These are phyloP conservation scores for Semicossyphus pulcher DNA, from an alignment of 2,113 vertebrate species.

Conservation along the genomic window DNA sequence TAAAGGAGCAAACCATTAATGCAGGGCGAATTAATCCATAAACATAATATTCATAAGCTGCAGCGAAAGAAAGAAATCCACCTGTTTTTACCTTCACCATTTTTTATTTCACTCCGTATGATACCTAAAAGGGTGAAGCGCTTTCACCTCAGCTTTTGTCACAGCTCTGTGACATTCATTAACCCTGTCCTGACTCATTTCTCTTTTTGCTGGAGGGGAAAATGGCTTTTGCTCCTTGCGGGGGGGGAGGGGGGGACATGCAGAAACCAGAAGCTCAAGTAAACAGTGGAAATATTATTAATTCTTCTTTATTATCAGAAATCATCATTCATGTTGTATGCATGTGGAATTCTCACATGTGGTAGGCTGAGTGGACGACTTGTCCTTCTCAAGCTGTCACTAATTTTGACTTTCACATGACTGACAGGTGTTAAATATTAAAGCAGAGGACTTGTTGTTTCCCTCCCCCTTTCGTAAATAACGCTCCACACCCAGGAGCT, in stretches of 20 bases:
- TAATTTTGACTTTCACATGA: background rate
- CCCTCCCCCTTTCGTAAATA: no score
- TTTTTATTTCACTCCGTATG: background rate
- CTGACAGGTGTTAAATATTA: background rate
- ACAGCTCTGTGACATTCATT: background rate
- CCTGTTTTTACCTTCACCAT: background rate
- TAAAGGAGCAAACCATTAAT: no score
- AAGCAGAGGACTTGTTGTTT: background rate
- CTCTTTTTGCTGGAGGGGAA: conserved; percentile 2
- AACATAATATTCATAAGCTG: background rate
- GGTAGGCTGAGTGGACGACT: background rate
- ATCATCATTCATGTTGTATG: background rate
- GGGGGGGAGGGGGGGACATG: background rate
- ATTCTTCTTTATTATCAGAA: background rate
- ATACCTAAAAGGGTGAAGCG: background rate
- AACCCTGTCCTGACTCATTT: conserved; percentile 16
- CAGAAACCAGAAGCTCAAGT: background rate
- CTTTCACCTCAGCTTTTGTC: conserved; percentile 1
- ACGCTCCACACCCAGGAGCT: no score
- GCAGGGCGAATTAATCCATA: no score
- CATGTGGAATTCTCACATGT: no score
- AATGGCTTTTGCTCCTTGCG: background rate
- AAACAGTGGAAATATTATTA: background rate
- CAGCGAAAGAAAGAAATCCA: background rate
- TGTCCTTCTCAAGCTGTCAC: background rate